phyloP scores from a whole-genome alignment of 1,140 invertebrate genomes.

The Ericerus pela region DNA sequence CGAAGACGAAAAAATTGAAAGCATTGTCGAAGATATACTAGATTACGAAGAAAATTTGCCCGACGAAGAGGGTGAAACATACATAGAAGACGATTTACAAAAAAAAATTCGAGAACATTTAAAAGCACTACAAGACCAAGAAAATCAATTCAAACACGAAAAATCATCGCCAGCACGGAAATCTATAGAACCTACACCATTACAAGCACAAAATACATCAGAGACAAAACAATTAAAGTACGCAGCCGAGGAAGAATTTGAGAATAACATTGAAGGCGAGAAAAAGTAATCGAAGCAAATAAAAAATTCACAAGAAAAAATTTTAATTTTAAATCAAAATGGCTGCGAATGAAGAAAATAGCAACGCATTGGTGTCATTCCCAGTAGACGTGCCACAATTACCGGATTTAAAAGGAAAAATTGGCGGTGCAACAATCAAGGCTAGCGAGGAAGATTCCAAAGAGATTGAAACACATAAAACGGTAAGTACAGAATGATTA shows the following conservation, averaged over 20 bases:
- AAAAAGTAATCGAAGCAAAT: neutral
- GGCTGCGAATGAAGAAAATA: neutral
- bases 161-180: neutral
- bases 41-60: constrained; percentile 1
- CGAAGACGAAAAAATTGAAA: neutral
- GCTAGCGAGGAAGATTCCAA: neutral
- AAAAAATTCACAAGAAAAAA: neutral
- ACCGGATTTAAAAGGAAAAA: constrained; percentile 4
- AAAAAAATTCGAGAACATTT: neutral
- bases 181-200: neutral
- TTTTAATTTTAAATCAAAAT: neutral
- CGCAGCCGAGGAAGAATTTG: neutral
- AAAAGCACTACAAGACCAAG: neutral
- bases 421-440: neutral
- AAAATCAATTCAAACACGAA: neutral
- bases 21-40: neutral
- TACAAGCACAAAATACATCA: no score
- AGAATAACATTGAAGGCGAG: neutral
- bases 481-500: no score
- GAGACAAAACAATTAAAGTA: no score
- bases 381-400: neutral
- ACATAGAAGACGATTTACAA: neutral
- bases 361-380: neutral
- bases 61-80: neutral
- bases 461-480: neutral